These are phyloP conservation scores for Drosophila mojavensis DNA, from an alignment of 1,140 invertebrate species.

Conservation along the genomic window DNA sequence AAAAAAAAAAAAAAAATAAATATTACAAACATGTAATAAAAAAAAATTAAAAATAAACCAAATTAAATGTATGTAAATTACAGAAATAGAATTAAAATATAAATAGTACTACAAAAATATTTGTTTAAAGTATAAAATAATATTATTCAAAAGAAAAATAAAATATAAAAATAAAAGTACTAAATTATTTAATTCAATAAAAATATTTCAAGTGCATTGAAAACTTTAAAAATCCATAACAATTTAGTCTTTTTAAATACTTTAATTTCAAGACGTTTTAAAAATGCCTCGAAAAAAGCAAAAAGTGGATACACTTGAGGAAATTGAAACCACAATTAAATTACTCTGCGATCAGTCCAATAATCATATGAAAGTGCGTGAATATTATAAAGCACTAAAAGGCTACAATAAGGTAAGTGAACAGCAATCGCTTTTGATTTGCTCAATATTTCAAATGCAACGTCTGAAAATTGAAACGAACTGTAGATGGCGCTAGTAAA, in stretches of 20 bases:
- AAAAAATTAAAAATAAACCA: too few species aligned
- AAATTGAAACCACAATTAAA: slow-evolving; percentile 86
- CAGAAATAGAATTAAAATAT: too few species aligned
- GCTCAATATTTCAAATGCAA: slow-evolving; percentile 6
- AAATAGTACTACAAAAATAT: too few species aligned
- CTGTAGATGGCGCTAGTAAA: slow-evolving; percentile 24
- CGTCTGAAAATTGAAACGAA: not conserved
- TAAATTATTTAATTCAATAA: too few species aligned
- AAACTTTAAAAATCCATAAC: too few species aligned
- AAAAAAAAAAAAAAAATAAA: too few species aligned
- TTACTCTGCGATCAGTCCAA: slow-evolving; percentile 88
- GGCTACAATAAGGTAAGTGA: slow-evolving; percentile 87
- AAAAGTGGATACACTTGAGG: slow-evolving; percentile 84
- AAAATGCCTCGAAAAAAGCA: slow-evolving; percentile 82
- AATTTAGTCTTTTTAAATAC: not conserved
- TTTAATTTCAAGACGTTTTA: not conserved
- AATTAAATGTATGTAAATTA: too few species aligned
- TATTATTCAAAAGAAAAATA: too few species aligned
- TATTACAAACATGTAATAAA: too few species aligned
- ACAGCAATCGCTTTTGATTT: not conserved
- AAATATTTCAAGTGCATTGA: too few species aligned
- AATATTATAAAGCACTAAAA: slow-evolving; percentile 87
- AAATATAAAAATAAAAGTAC: too few species aligned
- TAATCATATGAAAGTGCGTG: slow-evolving; percentile 88
- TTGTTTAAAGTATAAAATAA: too few species aligned